A percentile compares a stretch with the other conserved stretches of the same genome.
phyloP scores from a whole-genome alignment of 2,797 vertebrate genomes.

The Synanceia verrucosa region DNA sequence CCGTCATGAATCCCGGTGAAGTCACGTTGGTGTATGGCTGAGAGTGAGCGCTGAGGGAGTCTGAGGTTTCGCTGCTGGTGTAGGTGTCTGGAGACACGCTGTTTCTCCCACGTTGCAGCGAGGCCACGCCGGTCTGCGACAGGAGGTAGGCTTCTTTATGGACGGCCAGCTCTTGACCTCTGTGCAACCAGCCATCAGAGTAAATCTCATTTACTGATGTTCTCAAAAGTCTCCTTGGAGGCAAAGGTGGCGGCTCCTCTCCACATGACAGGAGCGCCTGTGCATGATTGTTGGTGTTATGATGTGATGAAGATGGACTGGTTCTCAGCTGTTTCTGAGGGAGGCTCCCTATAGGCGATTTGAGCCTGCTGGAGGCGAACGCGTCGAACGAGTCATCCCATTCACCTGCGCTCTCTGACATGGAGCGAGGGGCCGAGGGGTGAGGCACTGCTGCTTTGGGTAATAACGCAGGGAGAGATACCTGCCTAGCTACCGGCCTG shows the following conservation, averaged over 20 bases:
- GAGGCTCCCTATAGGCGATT: conserved; percentile 66
- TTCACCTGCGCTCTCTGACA: conserved; percentile 74
- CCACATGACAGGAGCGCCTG: conserved; percentile 50
- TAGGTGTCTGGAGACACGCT: conserved; percentile 61
- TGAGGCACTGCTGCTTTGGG: conserved; percentile 30
- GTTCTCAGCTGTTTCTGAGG: conserved; percentile 38
- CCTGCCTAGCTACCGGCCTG: conserved; percentile 78
- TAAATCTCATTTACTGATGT: conserved; percentile 70
- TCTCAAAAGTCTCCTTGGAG: conserved; percentile 71
- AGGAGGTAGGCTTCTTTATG: conserved; percentile 84
- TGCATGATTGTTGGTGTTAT: conserved; percentile 15
- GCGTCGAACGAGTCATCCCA: conserved; percentile 92
- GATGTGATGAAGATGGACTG: conserved; percentile 34
- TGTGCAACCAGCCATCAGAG: conserved; percentile 81
- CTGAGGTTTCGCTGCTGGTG: conserved; percentile 47
- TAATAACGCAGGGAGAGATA: conserved; percentile 78
- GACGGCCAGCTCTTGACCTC: conserved; percentile 82
- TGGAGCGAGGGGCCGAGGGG: conserved; percentile 62
- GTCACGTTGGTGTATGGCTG: conserved; percentile 25
- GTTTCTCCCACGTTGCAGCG: conserved; percentile 68
- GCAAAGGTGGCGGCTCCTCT: conserved; percentile 75
- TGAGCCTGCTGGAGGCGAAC: conserved; percentile 91
- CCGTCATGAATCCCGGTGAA: conserved; percentile 27
- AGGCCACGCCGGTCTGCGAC: conserved; percentile 82
- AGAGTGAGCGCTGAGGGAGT: conserved; percentile 38